These are phyloP conservation scores for Nansenia antarctica DNA, from an alignment of 2,113 vertebrate genomes.

Conservation along the genomic window DNA sequence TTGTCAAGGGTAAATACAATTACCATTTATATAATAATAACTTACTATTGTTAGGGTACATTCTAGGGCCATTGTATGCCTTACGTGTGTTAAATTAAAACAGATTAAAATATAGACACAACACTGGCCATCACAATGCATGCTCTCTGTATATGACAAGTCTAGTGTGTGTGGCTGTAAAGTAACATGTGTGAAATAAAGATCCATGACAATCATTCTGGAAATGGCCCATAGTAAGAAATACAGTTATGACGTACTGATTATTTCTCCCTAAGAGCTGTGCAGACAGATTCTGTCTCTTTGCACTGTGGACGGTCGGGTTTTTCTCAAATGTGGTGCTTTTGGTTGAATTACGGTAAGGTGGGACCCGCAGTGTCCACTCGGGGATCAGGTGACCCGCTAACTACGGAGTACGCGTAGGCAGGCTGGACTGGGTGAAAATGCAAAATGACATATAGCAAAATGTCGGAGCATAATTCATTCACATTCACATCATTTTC, in stretches of 20 bases:
- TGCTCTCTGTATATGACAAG: too few relatives aligned
- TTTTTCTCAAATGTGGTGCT: conserved; percentile 54
- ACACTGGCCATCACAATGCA: not conserved
- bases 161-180: too few relatives aligned
- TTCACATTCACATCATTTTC: conserved; percentile 66
- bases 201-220: conserved; percentile 58
- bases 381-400: conserved; percentile 82
- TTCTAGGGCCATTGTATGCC: too few relatives aligned
- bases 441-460: conserved; percentile 86
- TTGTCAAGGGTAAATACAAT: too few relatives aligned
- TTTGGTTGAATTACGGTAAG: conserved; percentile 77
- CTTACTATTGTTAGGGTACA: too few relatives aligned
- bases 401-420: conserved; percentile 67
- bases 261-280: conserved; percentile 58
- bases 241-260: conserved; percentile 54
- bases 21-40: too few relatives aligned
- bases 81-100: too few relatives aligned
- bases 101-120: not conserved
- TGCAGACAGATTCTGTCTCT: conserved; percentile 45
- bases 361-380: conserved; percentile 77
- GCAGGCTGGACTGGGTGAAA: conserved; percentile 68
- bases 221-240: conserved; percentile 61
- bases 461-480: conserved; percentile 77
- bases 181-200: conserved; percentile 61
- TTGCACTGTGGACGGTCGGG: conserved; percentile 30